phyloP scores from a whole-genome alignment of 2,113 vertebrate genomes.

The Dicrurus megarhynchus region DNA sequence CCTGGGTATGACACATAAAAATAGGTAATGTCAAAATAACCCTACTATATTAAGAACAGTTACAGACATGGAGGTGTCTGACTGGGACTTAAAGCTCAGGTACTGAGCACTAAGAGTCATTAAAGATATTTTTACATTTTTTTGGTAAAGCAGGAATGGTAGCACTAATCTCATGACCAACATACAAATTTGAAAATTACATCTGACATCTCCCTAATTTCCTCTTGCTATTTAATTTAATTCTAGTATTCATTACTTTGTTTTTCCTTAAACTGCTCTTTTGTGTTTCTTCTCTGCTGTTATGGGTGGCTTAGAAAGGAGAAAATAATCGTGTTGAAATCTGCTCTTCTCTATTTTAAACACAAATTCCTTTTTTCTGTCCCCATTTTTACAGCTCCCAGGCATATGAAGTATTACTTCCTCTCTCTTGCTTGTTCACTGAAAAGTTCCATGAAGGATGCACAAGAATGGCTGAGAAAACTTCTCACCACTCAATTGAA shows the following conservation, averaged over 20 bases:
- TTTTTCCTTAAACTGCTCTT: not conserved
- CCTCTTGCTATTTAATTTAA: not conserved
- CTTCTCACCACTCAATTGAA: not conserved
- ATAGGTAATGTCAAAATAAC: slow-evolving; percentile 20
- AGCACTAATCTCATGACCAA: not conserved
- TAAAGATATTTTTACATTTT: not conserved
- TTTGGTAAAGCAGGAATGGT: not conserved
- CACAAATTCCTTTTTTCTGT: not conserved
- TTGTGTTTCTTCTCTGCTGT: slow-evolving; percentile 4
- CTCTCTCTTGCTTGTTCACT: not conserved
- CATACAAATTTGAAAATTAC: not conserved
- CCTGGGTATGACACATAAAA: not conserved
- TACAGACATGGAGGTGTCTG: not conserved
- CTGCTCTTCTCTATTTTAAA: slow-evolving; percentile 19
- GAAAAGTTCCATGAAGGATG: not conserved
- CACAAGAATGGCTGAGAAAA: not conserved
- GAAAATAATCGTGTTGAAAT: not conserved
- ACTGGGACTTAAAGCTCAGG: not conserved
- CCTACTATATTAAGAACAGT: not conserved
- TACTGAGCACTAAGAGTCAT: not conserved
- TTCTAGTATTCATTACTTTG: not conserved
- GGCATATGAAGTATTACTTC: not conserved
- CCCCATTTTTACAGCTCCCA: not conserved
- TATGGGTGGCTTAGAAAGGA: not conserved
- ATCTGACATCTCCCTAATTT: not conserved